phyloP scores from a whole-genome alignment of 2,797 vertebrate species.

The Pseudopleuronectes americanus region DNA sequence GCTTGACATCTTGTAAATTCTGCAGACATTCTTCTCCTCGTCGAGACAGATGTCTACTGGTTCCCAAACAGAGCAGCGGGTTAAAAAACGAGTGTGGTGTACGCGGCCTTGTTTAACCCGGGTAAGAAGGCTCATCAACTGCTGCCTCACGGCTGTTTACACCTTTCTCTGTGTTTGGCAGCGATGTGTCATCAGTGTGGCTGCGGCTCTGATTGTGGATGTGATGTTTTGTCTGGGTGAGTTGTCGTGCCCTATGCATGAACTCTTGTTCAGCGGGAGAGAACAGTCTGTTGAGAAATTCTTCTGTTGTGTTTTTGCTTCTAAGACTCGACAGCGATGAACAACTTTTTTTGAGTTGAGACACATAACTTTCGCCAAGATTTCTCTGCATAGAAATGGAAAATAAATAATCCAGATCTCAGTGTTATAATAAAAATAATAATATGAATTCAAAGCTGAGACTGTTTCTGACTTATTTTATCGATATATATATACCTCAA shows the following conservation, averaged over 20 bases:
- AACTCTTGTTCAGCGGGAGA: slow-evolving; percentile 60
- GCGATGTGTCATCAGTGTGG: slow-evolving; percentile 47
- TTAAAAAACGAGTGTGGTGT: slow-evolving; percentile 66
- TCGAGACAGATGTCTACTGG: slow-evolving; percentile 51
- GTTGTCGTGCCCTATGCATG: slow-evolving; percentile 64
- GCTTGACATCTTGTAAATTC: slow-evolving; percentile 22
- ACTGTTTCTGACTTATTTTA: background rate
- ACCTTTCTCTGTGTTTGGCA: slow-evolving; percentile 53
- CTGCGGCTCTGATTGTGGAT: slow-evolving; percentile 61
- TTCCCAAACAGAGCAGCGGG: slow-evolving; percentile 44
- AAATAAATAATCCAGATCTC: background rate
- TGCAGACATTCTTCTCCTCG: slow-evolving; percentile 33
- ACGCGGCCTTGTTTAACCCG: slow-evolving; percentile 57
- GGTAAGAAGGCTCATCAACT: slow-evolving; percentile 71
- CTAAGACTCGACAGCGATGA: slow-evolving; percentile 22
- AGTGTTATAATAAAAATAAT: background rate
- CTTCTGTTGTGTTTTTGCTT: slow-evolving; percentile 30
- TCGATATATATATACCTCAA: background rate
- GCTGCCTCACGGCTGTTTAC: slow-evolving; percentile 71
- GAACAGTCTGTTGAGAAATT: slow-evolving; percentile 38
- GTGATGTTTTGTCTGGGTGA: slow-evolving; percentile 50
- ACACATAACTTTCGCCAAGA: slow-evolving; percentile 25
- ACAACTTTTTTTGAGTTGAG: slow-evolving; percentile 12
- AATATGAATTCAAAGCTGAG: background rate
- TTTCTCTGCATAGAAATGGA: slow-evolving; percentile 2